A percentile compares a stretch with the other conserved stretches of the same genome.
These are phyloP conservation scores for Nyctereutes procyonoides DNA, from an alignment of 2,113 vertebrate species.

Conservation along the genomic window DNA sequence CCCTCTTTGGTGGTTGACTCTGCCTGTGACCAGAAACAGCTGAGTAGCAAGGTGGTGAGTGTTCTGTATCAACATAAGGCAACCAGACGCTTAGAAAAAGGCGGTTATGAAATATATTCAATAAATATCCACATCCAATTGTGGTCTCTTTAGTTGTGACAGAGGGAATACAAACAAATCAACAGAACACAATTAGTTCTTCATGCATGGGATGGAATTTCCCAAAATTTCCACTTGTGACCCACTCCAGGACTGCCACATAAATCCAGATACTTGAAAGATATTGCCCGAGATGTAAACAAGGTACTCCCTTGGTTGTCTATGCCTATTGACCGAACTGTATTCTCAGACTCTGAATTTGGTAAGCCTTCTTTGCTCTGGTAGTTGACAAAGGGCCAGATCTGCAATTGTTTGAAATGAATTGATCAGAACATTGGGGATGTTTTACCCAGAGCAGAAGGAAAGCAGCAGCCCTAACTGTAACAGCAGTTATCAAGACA, in stretches of 20 bases:
- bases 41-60: conserved; percentile 42
- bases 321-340: not conserved
- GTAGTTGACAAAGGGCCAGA: not conserved
- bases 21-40: conserved; percentile 54
- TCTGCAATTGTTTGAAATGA: not conserved
- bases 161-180: conserved; percentile 66
- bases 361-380: not conserved
- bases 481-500: not conserved
- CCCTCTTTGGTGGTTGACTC: conserved; percentile 42
- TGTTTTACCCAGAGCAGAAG: not conserved
- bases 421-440: not conserved
- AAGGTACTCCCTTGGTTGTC: not conserved
- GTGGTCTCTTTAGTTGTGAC: conserved; percentile 57
- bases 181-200: conserved; percentile 45
- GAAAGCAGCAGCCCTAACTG: not conserved
- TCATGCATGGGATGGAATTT: conserved; percentile 28
- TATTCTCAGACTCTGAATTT: not conserved
- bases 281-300: not conserved
- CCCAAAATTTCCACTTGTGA: conserved; percentile 42
- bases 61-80: conserved; percentile 72
- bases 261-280: not conserved
- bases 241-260: not conserved
- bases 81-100: conserved; percentile 71
- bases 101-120: conserved; percentile 62
- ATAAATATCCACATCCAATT: conserved; percentile 66